phyloP scores from a whole-genome alignment of 92 coral and sea anemone genomes.

The Blastomussa wellsi region DNA sequence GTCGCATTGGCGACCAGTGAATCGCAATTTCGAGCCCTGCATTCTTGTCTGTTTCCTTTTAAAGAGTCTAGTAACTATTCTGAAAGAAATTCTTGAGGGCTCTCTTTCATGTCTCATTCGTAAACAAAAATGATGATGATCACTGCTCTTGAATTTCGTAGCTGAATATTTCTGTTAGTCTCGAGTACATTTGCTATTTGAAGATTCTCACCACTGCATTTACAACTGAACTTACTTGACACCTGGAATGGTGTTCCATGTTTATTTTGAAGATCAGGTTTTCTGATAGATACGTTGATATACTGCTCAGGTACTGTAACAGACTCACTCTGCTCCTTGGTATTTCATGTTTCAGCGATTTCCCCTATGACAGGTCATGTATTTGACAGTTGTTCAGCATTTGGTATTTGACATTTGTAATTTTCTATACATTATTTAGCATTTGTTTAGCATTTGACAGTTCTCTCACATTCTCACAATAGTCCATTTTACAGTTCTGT shows the following conservation, averaged over 20 bases:
- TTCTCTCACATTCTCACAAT: too few species aligned
- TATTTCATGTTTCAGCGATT: slow-evolving; percentile 6
- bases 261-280: neutral
- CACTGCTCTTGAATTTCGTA: slow-evolving; percentile 21
- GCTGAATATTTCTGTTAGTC: neutral
- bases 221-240: neutral
- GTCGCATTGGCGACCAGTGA: too few species aligned
- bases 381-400: slow-evolving; percentile 5
- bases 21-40: too few species aligned
- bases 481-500: too few species aligned
- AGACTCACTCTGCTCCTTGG: neutral
- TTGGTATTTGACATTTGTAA: slow-evolving; percentile 2
- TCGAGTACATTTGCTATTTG: slow-evolving; percentile 10
- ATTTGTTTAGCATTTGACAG: too few species aligned
- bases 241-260: neutral
- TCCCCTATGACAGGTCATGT: neutral
- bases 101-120: too few species aligned
- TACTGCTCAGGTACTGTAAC: too few species aligned
- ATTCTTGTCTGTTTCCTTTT: slow-evolving; percentile 4
- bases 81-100: slow-evolving; percentile 31
- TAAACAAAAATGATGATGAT: neutral
- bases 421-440: neutral
- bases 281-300: neutral
- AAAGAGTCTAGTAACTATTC: slow-evolving; percentile 23
- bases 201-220: neutral